Evolutionary conservation across 2,888 invertebrate species (phyloP), one percentile per base, ranked within the genome.

Genomic region (Machimus rusticus): DNA sequence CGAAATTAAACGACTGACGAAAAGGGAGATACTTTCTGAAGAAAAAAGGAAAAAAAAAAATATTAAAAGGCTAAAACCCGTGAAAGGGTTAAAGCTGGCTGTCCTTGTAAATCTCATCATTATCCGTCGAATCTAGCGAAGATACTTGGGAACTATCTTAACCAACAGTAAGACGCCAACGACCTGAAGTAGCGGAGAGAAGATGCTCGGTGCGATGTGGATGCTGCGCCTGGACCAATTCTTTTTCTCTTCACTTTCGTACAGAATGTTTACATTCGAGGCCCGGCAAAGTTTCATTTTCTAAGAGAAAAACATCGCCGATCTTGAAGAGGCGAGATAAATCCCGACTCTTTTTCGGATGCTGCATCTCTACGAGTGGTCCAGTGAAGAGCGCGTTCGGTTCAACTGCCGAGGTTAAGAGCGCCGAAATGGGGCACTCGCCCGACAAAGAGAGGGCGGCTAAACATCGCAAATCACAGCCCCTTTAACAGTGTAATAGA

Each of bases 401-500:
- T 6, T 0, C 9, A 76, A 2, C 3, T 4, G 34, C 55, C 55
- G 31, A 14, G 1, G 16, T 81, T 81, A 84, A 84, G 84, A 66
- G 84, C 12, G 12, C 37, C 31, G 5, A n/a, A 5, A 43, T 14
- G 4, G 8, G 46, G 28, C 51, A 81, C 28, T 76, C 31, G n/a
- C 81, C 51, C 81, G 23, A 12, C 28, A 31, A 39, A 39, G 57
- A 66, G 66, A 74, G 57, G 51, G 57, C 23, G 28, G 39, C 14
- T 74, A 74, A 84, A 84, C 84, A 84, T 84, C 66, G 84, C 34
- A 84, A 84, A 74, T 66, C 39, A 39, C 74, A 19, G 28, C 74
- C 37, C 37, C 19, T 74, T 84, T 84, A 66, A 66, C 84, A 84
- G 74, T 84, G 84, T 84, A 74, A 8, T 39, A 34, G 84, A 74